Conservation (phyloP, 1,140 invertebrate species). For the Euura lappo region DNA sequence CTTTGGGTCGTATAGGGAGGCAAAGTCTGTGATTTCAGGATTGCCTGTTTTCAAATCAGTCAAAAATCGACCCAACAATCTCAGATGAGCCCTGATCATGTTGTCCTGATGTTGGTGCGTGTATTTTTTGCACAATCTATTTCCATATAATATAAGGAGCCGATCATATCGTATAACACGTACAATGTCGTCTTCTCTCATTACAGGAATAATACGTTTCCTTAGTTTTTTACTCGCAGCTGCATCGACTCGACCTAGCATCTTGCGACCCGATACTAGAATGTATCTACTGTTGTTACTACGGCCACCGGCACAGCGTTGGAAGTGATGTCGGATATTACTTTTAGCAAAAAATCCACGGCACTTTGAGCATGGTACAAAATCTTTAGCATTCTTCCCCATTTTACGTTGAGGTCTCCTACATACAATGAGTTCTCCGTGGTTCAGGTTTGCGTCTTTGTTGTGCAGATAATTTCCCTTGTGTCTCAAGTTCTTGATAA, state of each 20-base stretch:
- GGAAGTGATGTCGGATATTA: conserved; percentile 22
- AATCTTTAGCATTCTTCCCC: conserved; percentile 3
- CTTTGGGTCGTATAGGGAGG: conserved; percentile 26
- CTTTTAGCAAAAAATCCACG: conserved; percentile 15
- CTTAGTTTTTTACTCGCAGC: conserved; percentile 10
- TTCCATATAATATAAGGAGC: conserved; percentile 21
- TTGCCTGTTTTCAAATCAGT: conserved; percentile 46
- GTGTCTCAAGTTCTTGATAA: conserved; percentile 14
- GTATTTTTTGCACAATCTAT: conserved; percentile 23
- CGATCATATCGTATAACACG: conserved; percentile 25
- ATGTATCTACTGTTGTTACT: neutral
- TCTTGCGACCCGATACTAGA: neutral
- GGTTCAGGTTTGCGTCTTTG: conserved; percentile 12
- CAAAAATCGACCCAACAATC: conserved; percentile 25
- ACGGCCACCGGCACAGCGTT: neutral
- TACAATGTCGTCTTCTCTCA: conserved; percentile 21
- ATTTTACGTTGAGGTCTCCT: conserved; percentile 11
- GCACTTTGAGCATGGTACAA: conserved; percentile 16
- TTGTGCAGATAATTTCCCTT: conserved; percentile 22
- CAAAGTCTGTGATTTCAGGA: conserved; percentile 22
- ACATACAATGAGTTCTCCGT: conserved; percentile 17
- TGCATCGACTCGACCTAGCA: conserved; percentile 14
- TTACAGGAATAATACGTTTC: conserved; percentile 16
- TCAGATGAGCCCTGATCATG: conserved; percentile 25
- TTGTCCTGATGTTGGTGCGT: conserved; percentile 20